Evolutionary conservation across 2,888 invertebrate genomes (phyloP), one percentile per base, ranked within the genome.

Genomic region (Abrostola triplasia): DNA sequence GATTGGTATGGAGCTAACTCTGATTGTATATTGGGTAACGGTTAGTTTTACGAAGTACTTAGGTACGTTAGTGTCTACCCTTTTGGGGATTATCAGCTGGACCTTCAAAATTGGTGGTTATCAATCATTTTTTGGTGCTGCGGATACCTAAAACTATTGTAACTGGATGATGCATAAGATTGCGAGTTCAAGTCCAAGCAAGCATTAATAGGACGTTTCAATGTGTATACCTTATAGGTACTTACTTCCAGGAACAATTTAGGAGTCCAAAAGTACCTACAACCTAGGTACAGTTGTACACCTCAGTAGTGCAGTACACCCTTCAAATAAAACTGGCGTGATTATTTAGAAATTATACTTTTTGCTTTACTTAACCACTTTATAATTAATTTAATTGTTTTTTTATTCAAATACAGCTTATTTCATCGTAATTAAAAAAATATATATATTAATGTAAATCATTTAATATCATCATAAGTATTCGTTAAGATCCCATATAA

Each of bases 1-100:
- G 70, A 71, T 71, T 64, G 70, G 70, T 37, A 63, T 24, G 74
- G 70, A 70, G 74, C 70, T 70, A 70, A 69, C 70, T 69, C 74
- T 58, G 70, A 24, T 24, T 24, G 24, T 24, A 24, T 74, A 74
- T 70, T 74, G 74, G 70, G 63, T 63, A 67, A 57, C 74, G 44
- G 63, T 36, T 63, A 55, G 48, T 55, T 24, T 24, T 24, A 24
- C 24, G 24, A 24, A 24, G 10, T 40, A 40, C 40, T 10, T 9
- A 40, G 7, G 63, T 63, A 70, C 58, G 40, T 51, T 62, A 58
- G 62, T 68, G 47, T 51, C 42, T 63, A 42, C 55, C 54, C 38
- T 73, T 62, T 40, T 48, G 56, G 54, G 63, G 42, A 55, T 58
- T 58, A 67, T 36, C 51, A 52, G 41, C 48, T 41, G 42, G 55